These are phyloP conservation scores for Bombylius discolor DNA, from an alignment of 2,888 invertebrate genomes.

Conservation along the genomic window DNA sequence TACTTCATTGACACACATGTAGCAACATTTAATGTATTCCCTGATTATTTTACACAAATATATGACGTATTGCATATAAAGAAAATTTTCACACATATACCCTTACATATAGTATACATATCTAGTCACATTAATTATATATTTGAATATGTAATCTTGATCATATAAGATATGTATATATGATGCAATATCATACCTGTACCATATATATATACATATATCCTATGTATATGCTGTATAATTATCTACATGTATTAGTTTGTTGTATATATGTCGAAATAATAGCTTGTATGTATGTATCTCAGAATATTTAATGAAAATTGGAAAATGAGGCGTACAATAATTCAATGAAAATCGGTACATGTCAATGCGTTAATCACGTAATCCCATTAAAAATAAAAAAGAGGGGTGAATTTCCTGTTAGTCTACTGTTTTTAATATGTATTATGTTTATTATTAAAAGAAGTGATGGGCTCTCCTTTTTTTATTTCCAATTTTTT, in stretches of 20 bases:
- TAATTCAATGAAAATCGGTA: constrained; percentile 39
- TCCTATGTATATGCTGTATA: background rate
- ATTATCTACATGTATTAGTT: background rate
- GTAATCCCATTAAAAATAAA: constrained; percentile 32
- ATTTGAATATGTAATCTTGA: too few relatives aligned
- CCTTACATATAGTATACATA: too few relatives aligned
- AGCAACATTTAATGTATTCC: background rate
- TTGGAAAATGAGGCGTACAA: constrained; percentile 15
- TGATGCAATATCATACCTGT: background rate
- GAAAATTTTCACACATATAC: too few relatives aligned
- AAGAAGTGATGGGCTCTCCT: too few relatives aligned
- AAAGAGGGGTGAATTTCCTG: constrained; percentile 3
- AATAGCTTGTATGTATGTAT: background rate
- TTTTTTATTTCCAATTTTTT: too few relatives aligned
- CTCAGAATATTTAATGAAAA: constrained; percentile 14
- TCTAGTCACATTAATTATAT: too few relatives aligned
- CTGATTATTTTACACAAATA: too few relatives aligned
- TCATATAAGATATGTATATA: background rate
- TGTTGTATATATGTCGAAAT: background rate
- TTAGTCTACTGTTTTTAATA: background rate
- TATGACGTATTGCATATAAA: background rate
- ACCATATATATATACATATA: background rate
- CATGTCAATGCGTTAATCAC: constrained; percentile 39
- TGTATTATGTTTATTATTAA: too few relatives aligned
- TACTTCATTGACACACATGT: constrained; percentile 1